Base-by-base conservation (phyloP, 2,888 invertebrate species). In the Trisateles emortualis region DNA sequence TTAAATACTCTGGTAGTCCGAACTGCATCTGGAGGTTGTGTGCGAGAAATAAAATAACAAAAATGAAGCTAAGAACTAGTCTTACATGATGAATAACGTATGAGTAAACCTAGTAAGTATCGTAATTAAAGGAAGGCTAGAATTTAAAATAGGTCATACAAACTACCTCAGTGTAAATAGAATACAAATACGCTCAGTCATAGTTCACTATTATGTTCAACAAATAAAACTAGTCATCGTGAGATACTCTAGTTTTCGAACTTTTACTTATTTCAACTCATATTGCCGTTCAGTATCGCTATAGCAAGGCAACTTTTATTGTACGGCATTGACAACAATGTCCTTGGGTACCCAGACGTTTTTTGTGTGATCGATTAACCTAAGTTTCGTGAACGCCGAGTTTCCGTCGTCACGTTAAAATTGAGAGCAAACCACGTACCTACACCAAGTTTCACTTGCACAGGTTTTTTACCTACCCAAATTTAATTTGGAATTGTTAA, bases 401-500 rank as follows among this genome's bases (percentile, higher is more conserved):
- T 53, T 67, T 66, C 64, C 59, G 65, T 68, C 75, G 74, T 77
- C 74, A 74, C 74, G 60, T 63, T 67, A 66, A 76, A 81, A 81
- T 79, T 71, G 80, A 85, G 81, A 84, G 72, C 83, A 77, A 56
- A 61, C 46, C 55, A 53, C 48, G 47, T 51, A 48, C 48, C 45
- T 51, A 46, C 38, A 53, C 35, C 62, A 59, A 71, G 76, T 84
- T 85, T 84, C 80, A 76, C 80, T 80, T 64, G 59, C 64, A 58
- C 53, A 55, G 19, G 58, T 62, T 78, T 76, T 79, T 76, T 77
- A n/a, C n/a, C 73, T 65, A 60, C 59, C 38, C 53, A 71, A 79
- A 72, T 65, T 61, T 19, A 62, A 68, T 62, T 63, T 44, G 40
- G 59, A 58, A 52, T 50, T 24, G 48, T 46, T 62, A 59, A 59